Base-by-base conservation (phyloP, 2,888 invertebrate species). In the Camponotus fellah region DNA sequence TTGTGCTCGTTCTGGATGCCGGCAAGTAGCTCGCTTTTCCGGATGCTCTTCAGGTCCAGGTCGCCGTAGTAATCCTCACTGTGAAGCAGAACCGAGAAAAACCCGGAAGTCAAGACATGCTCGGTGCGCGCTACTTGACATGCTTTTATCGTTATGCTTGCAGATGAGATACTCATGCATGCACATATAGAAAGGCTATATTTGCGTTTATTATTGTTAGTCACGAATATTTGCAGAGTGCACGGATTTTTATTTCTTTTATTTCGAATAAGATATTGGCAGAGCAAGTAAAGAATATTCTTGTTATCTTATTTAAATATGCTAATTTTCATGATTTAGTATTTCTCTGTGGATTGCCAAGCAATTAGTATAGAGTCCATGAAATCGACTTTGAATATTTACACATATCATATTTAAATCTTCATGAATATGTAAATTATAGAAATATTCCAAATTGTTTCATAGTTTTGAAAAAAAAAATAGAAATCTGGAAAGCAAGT, bases 41-140 rank as follows among this genome's bases (percentile, higher is more conserved):
- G 97, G 97, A 98, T 98, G 96, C 97, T 97, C 97, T 98, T 98
- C 96, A 98, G 96, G 96, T 98, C 98, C 97, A 98, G 96, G 95
- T 98, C 98, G 92, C 98, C 98, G 95, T 98, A 98, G 97, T 98
- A 98, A 97, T 98, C 98, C 97, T 98, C 98, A 96, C 98, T 98
- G 97, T 96, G 97, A 96, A 95, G 91, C 93, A 93, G 85, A 94
- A 93, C 89, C 91, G 92, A 92, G 90, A 92, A 90, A 92, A 91
- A 89, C 87, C 91, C 90, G 90, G 91, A 79, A 87, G 91, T 94
- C 89, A 93, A 88, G 91, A 91, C 90, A 90, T 92, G 89, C 90
- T 79, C 83, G 88, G 85, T 74, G 89, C 82, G 85, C 86, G 64
- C 74, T 77, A 77, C 60, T 85, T 85, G 82, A 72, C 81, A 65